Conservation (phyloP, 2,113 vertebrate genomes). For the Uria aalge region DNA sequence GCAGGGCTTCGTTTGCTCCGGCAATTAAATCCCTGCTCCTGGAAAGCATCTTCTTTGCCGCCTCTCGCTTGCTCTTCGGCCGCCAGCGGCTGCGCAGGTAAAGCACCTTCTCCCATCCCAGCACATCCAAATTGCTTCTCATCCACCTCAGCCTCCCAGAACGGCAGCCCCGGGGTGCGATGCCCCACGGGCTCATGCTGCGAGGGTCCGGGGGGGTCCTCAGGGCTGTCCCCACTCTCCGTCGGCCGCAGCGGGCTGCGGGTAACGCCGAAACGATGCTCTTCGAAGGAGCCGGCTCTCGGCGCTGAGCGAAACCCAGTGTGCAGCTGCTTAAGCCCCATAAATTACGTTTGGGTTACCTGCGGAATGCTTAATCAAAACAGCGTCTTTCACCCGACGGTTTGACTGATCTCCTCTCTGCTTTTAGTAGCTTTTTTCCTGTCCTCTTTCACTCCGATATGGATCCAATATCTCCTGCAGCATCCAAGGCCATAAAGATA, state of each 20-base stretch:
- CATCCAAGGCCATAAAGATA: conserved; percentile 33
- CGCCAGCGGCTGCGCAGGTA: rapidly evolving
- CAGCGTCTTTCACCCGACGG: not conserved
- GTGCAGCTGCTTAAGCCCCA: not conserved
- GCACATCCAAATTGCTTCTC: rapidly evolving
- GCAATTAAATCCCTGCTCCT: not conserved
- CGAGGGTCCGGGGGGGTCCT: not conserved
- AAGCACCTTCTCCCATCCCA: not conserved
- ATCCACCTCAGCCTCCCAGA: not conserved
- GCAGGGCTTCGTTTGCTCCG: rapidly evolving
- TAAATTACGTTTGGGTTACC: not conserved
- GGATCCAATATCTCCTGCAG: conserved; percentile 33
- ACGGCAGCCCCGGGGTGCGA: rapidly evolving
- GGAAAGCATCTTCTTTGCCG: not conserved
- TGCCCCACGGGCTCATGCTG: rapidly evolving
- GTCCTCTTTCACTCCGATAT: not conserved
- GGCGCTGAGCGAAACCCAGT: rapidly evolving
- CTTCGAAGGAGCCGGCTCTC: not conserved
- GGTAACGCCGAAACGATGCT: rapidly evolving
- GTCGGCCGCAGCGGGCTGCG: rapidly evolving
- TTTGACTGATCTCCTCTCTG: conserved; percentile 3
- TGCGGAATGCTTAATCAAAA: not conserved
- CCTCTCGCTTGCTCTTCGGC: rapidly evolving
- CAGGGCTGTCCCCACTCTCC: rapidly evolving
- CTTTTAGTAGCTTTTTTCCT: conserved; percentile 26